Base-by-base conservation (phyloP, 2,797 vertebrate genomes). In the Girardinus metallicus region DNA sequence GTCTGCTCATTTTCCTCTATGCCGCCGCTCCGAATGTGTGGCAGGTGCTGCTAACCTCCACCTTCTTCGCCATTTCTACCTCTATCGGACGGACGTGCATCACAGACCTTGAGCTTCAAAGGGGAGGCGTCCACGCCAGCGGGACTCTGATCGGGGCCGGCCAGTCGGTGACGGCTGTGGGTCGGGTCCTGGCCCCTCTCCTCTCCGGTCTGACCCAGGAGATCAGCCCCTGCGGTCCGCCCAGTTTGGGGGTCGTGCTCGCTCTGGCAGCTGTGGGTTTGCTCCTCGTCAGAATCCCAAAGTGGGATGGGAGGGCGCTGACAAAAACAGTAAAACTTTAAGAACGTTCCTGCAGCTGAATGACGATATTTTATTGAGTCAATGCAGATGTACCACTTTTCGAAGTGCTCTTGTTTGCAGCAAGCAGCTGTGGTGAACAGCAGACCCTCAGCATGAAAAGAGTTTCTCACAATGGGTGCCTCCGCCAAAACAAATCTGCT, bases 81-180 rank as follows among this genome's bases (percentile, higher is more conserved):
- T 92, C 95, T 16, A 93, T 99, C 0, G 97, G 98, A 47, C 96
- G 98, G 87, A 98, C 97, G 0, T 98, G 98, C 74, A 94, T 98
- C 93, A 97, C 97, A 0, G 97, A 98, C 79, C 95, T 99, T 74
- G 98, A 98, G 85, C 94, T 99, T 85, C 95, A 94, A 0, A 85
- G 95, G 8, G 97, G 97, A 0, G 96, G 96, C 4, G 87, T 85
- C 0, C 95, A 95, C 79, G 96, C 97, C 90, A 97, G 97, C 0
- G 98, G 99, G 51, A 96, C 97, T 0, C 93, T 99, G 53, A 96
- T 99, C 0, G 99, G 99, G 10, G 92, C 98, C 0, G 98, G 97
- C 18, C 98, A 99, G 92, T 99, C 99, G 0, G 98, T 99, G 51
- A 98, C 97, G 0, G 97, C 99, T 0, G 95, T 99, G 43, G 97